Conservation (phyloP, 2,797 vertebrate genomes). For the Mustela erminea region DNA sequence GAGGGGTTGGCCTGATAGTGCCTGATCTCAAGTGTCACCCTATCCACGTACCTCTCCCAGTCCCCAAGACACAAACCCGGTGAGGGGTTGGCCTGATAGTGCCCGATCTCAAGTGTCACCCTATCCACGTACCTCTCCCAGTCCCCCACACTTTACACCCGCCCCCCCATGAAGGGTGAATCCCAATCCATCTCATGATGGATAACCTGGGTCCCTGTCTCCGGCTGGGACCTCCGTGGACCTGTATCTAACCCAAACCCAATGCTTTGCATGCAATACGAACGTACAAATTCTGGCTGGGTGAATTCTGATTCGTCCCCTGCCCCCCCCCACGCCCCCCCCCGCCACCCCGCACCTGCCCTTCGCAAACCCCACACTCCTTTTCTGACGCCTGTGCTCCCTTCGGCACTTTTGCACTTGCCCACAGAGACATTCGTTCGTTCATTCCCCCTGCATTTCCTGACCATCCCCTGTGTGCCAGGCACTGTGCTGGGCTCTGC, state of each 20-base stretch:
- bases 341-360: no score
- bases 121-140: rapidly evolving
- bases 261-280: no score
- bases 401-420: no score
- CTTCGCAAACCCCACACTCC: neutral
- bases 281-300: neutral
- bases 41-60: rapidly evolving
- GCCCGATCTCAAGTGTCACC: neutral
- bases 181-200: rapidly evolving
- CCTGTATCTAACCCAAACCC: neutral
- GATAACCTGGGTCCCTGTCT: neutral
- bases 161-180: neutral
- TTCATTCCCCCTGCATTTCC: neutral
- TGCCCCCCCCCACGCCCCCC: no score
- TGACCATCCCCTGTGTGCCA: no score
- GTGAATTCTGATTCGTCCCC: neutral
- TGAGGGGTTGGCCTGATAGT: neutral
- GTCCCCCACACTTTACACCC: no score
- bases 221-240: neutral
- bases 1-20: neutral
- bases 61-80: neutral
- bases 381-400: no score
- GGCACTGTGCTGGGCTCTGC: neutral
- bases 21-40: neutral
- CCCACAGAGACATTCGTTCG: neutral